Evolutionary conservation across 2,888 invertebrate species (phyloP), one percentile per base, ranked within the genome.

Genomic region (Anthrax anthrax): DNA sequence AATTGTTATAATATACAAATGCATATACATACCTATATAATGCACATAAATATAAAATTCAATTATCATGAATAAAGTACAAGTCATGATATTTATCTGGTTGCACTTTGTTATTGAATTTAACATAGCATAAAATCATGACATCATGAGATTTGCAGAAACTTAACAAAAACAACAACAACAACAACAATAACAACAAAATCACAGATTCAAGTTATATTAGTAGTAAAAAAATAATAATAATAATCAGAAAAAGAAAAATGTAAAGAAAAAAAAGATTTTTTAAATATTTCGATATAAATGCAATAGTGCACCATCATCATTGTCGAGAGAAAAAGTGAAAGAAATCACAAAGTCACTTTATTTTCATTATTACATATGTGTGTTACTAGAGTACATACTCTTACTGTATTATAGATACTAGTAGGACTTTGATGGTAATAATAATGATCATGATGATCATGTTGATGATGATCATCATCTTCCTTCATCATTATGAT

Each of bases 331-430:
- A 43, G 43, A 43, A 43, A 43, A 43, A 43, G 37, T 43, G 37
- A 43, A 37, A 43, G 37, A 37, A 43, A 37, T 43, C 43, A 23
- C 23, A 38, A 43, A 38, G 16, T 16, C 37, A 37, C 17, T 10
- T 37, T 10, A 17, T 9, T 18, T 12, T 12, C 36, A 12, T 16
- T 36, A 23, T 23, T 23, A 29, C 38, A 18, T 44, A 39, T 32
- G 39, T 44, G 39, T 44, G 44, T 44, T 44, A 44, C 39, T 44
- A 18, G 44, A 44, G 44, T 44, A 44, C n/a, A n/a, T 29, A 19
- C 1, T 32, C 29, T 12, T 32, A 32, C 12, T 32, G 3, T 12
- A 32, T 10, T 10, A 12, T 29, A 12, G 3, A 29, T 29, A 29
- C 10, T 1, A 12, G 12, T 32, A 27, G 9, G 5, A 9, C 5